phyloP scores from a whole-genome alignment of 2,113 vertebrate genomes.

The Camarhynchus parvulus region DNA sequence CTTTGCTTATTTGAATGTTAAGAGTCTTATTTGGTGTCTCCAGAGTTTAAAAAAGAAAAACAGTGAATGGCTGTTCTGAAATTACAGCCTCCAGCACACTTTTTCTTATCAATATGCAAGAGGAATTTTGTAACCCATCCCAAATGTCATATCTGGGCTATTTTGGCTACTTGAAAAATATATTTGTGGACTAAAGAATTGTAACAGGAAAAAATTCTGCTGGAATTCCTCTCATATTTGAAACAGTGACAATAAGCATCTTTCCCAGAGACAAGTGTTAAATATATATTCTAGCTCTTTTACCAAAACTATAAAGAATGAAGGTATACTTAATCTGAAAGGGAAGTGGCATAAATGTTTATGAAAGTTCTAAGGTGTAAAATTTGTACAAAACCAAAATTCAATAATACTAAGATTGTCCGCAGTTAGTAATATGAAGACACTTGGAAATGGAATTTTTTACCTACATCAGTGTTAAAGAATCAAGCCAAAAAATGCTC shows the following conservation, averaged over 20 bases:
- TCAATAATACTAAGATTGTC: background rate
- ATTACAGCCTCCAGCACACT: background rate
- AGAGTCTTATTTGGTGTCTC: background rate
- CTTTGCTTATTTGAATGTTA: background rate
- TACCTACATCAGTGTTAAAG: background rate
- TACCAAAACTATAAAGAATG: background rate
- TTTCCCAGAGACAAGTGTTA: background rate
- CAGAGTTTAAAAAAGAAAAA: background rate
- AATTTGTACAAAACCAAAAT: background rate
- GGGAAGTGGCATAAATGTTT: background rate
- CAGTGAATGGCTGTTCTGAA: background rate
- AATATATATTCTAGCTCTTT: background rate
- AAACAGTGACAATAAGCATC: background rate
- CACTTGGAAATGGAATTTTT: background rate
- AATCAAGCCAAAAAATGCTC: background rate
- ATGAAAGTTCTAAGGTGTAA: background rate
- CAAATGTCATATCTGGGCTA: background rate
- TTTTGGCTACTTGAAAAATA: background rate
- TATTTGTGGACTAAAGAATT: background rate
- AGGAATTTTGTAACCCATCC: background rate
- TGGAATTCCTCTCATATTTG: background rate
- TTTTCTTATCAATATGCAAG: background rate
- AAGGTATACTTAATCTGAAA: background rate
- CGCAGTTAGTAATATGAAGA: background rate
- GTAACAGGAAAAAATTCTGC: background rate